phyloP scores from a whole-genome alignment of 1,140 invertebrate species.

The Pinna nobilis region DNA sequence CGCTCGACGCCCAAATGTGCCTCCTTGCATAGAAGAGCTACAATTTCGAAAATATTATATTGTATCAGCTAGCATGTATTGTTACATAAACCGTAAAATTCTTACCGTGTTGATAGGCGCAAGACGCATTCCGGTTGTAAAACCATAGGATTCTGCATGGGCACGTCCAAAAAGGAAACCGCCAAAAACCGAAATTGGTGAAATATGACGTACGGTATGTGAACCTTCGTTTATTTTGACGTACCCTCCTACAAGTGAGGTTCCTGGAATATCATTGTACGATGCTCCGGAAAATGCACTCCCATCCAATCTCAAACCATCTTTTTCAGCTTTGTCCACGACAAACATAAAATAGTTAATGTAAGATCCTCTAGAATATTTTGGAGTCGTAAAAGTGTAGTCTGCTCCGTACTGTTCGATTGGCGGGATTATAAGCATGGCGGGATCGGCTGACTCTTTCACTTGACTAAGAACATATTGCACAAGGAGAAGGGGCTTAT shows the following conservation, averaged over 20 bases:
- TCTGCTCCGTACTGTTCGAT: slow-evolving; percentile 44
- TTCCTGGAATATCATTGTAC: slow-evolving; percentile 21
- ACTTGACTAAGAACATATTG: slow-evolving; percentile 29
- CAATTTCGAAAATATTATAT: too few relatives aligned
- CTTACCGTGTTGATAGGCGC: slow-evolving; percentile 39
- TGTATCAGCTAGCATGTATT: too few relatives aligned
- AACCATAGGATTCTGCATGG: slow-evolving; percentile 38
- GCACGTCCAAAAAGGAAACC: slow-evolving; percentile 41
- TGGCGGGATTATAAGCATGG: slow-evolving; percentile 44
- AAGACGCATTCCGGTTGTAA: slow-evolving; percentile 42
- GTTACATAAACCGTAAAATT: not conserved
- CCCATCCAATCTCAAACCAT: slow-evolving; percentile 20
- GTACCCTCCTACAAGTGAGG: slow-evolving; percentile 23
- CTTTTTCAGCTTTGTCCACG: slow-evolving; percentile 20
- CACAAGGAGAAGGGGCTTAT: slow-evolving; percentile 17
- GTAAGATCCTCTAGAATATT: slow-evolving; percentile 29
- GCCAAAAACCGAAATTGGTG: slow-evolving; percentile 39
- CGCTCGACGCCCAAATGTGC: too few relatives aligned
- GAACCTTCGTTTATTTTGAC: slow-evolving; percentile 18
- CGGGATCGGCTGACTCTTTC: slow-evolving; percentile 40
- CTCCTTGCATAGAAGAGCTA: too few relatives aligned
- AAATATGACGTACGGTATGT: slow-evolving; percentile 39
- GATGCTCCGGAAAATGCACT: slow-evolving; percentile 4
- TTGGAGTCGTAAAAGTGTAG: slow-evolving; percentile 44
- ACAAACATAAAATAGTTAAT: slow-evolving; percentile 43